Evolutionary conservation across 2,797 vertebrate species (phyloP).

Genomic region (Hipposideros larvatus): DNA sequence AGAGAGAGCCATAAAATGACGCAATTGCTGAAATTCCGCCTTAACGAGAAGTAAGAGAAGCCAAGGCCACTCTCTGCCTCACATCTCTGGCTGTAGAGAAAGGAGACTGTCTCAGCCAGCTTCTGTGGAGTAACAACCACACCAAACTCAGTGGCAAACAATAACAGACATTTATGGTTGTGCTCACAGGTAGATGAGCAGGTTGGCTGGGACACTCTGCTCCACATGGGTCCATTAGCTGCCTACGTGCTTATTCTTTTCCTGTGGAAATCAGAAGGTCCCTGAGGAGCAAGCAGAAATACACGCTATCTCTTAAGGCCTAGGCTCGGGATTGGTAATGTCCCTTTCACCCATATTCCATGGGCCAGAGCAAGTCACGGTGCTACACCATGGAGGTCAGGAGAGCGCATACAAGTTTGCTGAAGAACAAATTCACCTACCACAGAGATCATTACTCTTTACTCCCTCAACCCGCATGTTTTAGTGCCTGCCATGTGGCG

Average conservation of each 20-base stretch:
- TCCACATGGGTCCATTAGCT: neutral
- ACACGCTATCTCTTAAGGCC: neutral
- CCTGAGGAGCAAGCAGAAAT: neutral
- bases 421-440: neutral
- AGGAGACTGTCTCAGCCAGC: neutral
- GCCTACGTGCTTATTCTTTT: neutral
- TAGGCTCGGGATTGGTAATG: neutral
- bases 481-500: neutral
- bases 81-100: neutral
- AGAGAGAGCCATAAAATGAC: neutral
- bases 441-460: neutral
- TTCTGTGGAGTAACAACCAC: neutral
- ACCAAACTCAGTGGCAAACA: neutral
- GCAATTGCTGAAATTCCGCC: constrained; percentile 1
- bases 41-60: neutral
- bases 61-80: neutral
- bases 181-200: neutral
- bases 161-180: neutral
- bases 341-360: neutral
- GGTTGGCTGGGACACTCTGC: neutral
- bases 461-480: neutral
- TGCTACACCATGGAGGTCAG: neutral
- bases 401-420: neutral
- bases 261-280: neutral
- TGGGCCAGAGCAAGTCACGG: neutral